Conservation (phyloP, 2,113 vertebrate genomes). For the Leuciscus idus region DNA sequence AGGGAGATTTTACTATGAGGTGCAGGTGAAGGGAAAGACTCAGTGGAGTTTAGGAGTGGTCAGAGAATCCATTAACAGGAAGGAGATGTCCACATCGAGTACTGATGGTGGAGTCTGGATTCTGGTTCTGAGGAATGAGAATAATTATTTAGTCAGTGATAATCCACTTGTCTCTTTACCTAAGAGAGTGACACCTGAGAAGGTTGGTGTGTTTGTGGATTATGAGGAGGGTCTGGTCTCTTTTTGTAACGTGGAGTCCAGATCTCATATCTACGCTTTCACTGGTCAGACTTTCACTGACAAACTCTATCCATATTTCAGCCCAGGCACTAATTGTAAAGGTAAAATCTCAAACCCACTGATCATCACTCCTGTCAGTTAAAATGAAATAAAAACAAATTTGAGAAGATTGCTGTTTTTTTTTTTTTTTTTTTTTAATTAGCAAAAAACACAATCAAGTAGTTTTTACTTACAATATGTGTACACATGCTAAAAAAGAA, state of each 20-base stretch:
- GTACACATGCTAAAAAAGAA: too few relatives aligned
- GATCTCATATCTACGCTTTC: not conserved
- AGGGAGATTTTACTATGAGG: not conserved
- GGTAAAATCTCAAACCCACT: not conserved
- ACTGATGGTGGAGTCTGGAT: not conserved
- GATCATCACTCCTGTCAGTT: not conserved
- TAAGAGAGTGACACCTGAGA: not conserved
- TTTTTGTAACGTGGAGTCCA: not conserved
- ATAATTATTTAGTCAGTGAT: rapidly evolving
- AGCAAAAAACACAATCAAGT: too few relatives aligned
- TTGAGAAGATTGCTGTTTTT: not conserved
- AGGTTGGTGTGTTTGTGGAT: not conserved
- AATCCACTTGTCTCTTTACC: rapidly evolving
- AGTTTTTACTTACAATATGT: too few relatives aligned
- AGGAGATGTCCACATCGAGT: rapidly evolving
- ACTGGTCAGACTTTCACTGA: not conserved
- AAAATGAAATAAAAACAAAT: not conserved
- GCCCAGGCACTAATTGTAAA: rapidly evolving
- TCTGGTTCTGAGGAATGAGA: not conserved
- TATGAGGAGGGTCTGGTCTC: slow-evolving; percentile 4
- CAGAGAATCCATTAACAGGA: not conserved
- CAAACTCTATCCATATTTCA: not conserved
- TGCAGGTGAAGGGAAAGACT: not conserved
- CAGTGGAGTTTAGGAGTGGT: rapidly evolving
- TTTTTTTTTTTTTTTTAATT: too few relatives aligned